Evolutionary conservation across 2,797 vertebrate genomes (phyloP).

Genomic region (Parambassis ranga): DNA sequence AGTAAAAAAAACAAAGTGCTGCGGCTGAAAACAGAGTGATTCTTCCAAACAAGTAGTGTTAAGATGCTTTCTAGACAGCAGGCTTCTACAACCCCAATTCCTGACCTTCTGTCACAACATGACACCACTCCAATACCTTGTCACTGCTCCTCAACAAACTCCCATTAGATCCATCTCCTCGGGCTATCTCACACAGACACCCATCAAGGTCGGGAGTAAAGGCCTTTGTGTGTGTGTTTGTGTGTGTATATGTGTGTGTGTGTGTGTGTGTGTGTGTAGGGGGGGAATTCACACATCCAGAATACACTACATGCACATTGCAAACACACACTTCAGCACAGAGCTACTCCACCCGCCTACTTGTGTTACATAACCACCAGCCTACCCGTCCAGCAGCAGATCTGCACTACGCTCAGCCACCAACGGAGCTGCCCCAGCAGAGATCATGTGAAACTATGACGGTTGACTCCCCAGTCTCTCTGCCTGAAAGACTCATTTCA

Average conservation of each 20-base stretch:
- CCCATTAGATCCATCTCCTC: slow-evolving; percentile 39
- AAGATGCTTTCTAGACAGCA: slow-evolving; percentile 9
- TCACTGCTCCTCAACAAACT: slow-evolving; percentile 5
- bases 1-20: not conserved
- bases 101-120: slow-evolving; percentile 29
- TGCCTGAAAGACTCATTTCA: slow-evolving; percentile 18
- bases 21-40: slow-evolving; percentile 27
- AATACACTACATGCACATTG: slow-evolving; percentile 32
- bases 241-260: too few species aligned
- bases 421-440: slow-evolving; percentile 40
- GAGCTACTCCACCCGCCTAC: slow-evolving; percentile 76
- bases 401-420: slow-evolving; percentile 50
- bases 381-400: slow-evolving; percentile 71
- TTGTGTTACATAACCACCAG: slow-evolving; percentile 80
- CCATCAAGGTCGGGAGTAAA: slow-evolving; percentile 53
- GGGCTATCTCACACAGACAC: slow-evolving; percentile 46
- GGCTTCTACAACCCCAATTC: slow-evolving; percentile 15
- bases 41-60: slow-evolving; percentile 25
- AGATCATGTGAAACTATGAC: slow-evolving; percentile 22
- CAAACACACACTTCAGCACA: slow-evolving; percentile 35
- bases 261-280: too few species aligned
- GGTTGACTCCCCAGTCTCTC: slow-evolving; percentile 16
- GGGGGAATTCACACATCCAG: slow-evolving; percentile 52
- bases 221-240: slow-evolving; percentile 26
- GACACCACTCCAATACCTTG: slow-evolving; percentile 11